Evolutionary conservation across 2,113 vertebrate genomes (phyloP).

Genomic region (Neotoma lepida): DNA sequence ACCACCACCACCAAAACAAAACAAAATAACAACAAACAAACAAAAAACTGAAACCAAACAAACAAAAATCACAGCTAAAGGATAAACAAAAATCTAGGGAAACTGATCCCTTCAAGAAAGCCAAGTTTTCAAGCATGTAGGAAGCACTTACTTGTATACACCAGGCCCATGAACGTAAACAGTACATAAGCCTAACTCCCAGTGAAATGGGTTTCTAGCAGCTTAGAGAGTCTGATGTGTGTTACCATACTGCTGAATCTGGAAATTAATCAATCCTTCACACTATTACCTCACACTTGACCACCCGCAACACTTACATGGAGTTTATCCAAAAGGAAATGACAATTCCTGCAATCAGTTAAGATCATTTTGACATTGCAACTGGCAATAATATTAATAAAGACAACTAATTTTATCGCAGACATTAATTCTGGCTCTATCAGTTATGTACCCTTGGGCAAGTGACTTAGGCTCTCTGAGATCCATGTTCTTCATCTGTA

Average conservation of each 20-base stretch:
- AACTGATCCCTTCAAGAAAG: background rate
- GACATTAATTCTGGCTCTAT: background rate
- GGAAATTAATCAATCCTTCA: slow-evolving; percentile 13
- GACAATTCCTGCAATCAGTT: background rate
- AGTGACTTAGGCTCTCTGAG: background rate
- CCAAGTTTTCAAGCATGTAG: background rate
- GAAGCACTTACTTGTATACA: background rate
- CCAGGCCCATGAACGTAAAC: background rate
- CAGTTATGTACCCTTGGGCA: background rate
- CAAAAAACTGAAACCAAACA: background rate
- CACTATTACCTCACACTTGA: background rate
- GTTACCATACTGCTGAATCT: background rate
- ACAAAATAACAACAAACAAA: background rate
- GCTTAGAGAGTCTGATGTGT: background rate
- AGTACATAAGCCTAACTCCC: background rate
- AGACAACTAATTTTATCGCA: background rate
- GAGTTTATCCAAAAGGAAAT: slow-evolving; percentile 17
- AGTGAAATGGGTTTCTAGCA: background rate
- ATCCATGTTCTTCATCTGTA: slow-evolving; percentile 28
- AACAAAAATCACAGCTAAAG: slow-evolving; percentile 7
- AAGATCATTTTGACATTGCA: background rate
- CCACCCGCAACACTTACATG: background rate
- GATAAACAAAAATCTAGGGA: background rate
- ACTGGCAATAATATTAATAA: background rate
- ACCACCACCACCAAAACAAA: background rate